Evolutionary conservation across 2,888 invertebrate species (phyloP).

Genomic region (Stenichneumon culpator): DNA sequence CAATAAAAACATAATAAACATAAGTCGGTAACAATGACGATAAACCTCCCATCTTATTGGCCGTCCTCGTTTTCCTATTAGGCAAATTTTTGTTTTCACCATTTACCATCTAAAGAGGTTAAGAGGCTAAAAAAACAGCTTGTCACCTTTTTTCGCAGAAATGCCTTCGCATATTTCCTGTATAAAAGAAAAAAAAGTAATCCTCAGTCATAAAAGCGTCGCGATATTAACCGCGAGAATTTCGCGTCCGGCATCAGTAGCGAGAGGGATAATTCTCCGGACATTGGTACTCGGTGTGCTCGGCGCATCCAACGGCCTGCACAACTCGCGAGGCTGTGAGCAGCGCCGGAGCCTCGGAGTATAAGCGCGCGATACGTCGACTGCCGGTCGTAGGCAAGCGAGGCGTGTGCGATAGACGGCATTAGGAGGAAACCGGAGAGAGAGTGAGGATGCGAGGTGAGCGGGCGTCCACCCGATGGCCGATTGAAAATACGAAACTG

Average conservation of each 20-base stretch:
- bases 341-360: background rate
- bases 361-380: constrained; percentile 15
- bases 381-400: background rate
- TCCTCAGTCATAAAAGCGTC: background rate
- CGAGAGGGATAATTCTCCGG: constrained; percentile 41
- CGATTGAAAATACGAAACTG: constrained; percentile 69
- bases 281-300: constrained; percentile 45
- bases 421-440: constrained; percentile 28
- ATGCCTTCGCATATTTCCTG: background rate
- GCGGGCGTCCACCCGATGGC: constrained; percentile 61
- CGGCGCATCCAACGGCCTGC: constrained; percentile 47
- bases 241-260: constrained; percentile 37
- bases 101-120: too few species aligned
- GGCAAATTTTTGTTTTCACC: too few species aligned
- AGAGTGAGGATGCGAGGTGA: constrained; percentile 29
- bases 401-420: constrained; percentile 5
- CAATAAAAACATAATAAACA: too few species aligned
- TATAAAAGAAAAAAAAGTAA: background rate
- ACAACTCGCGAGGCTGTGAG: constrained; percentile 27
- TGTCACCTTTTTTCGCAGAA: too few species aligned
- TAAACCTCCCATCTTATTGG: too few species aligned
- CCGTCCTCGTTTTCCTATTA: too few species aligned
- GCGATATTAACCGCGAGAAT: constrained; percentile 1
- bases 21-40: too few species aligned
- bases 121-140: too few species aligned